Conservation (phyloP, 2,797 vertebrate species). For the Acestrorhynchus altus region DNA sequence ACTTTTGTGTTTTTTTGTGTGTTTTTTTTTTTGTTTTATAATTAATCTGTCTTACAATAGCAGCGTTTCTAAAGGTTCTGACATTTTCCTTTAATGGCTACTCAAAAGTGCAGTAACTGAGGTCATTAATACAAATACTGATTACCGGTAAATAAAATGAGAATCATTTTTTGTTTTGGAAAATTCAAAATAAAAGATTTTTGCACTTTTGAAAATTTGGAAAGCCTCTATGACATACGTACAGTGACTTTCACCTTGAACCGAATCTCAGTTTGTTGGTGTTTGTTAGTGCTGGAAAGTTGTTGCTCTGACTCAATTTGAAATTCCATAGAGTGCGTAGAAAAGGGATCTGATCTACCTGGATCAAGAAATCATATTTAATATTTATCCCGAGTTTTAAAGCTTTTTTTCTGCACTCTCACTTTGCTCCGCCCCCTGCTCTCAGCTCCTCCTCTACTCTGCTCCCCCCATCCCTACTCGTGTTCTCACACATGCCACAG, state of each 20-base stretch:
- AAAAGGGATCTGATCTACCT: not conserved
- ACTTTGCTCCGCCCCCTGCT: too few relatives aligned
- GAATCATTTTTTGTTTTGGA: constrained; percentile 24
- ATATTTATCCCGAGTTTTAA: too few relatives aligned
- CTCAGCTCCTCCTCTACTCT: too few relatives aligned
- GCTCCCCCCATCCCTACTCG: too few relatives aligned
- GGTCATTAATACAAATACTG: constrained; percentile 88
- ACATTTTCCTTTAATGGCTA: constrained; percentile 71
- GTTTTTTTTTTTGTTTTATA: constrained; percentile 54
- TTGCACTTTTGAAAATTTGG: constrained; percentile 60
- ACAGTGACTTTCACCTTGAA: constrained; percentile 40
- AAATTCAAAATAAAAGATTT: constrained; percentile 68
- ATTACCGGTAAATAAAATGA: constrained; percentile 77
- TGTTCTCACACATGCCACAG: too few relatives aligned
- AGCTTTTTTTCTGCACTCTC: too few relatives aligned
- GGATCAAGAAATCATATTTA: not conserved
- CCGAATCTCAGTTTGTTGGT: too few relatives aligned
- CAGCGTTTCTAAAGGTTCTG: constrained; percentile 79
- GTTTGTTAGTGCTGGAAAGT: not conserved
- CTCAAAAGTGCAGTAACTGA: constrained; percentile 90
- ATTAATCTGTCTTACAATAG: constrained; percentile 80
- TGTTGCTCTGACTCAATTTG: not conserved
- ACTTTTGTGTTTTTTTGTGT: constrained; percentile 55
- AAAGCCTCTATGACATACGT: constrained; percentile 58
- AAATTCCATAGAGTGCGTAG: constrained; percentile 12